phyloP scores from a whole-genome alignment of 2,888 invertebrate species.

The Cheilosia urbana region DNA sequence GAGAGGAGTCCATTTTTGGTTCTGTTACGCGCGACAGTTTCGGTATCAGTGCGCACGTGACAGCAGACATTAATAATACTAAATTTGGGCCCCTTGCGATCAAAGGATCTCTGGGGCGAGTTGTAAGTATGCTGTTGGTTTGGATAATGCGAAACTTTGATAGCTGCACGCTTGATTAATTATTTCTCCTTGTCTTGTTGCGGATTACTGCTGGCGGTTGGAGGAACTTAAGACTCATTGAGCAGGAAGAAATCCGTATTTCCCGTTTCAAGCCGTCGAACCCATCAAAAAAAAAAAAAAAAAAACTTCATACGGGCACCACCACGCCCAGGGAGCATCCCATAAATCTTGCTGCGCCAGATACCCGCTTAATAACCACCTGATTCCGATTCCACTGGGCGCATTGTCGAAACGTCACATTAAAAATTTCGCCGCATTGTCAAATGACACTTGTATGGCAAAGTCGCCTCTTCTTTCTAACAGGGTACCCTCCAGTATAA shows the following conservation, averaged over 20 bases:
- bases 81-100: constrained; percentile 2
- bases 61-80: constrained; percentile 51
- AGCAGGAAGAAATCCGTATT: neutral
- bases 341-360: constrained; percentile 32
- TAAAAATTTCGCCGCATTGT: constrained; percentile 39
- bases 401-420: constrained; percentile 55
- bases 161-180: constrained; percentile 17
- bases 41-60: constrained; percentile 21
- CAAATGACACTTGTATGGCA: constrained; percentile 51
- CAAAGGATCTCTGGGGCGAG: constrained; percentile 3
- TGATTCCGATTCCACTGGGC: neutral
- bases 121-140: constrained; percentile 8
- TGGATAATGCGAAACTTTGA: neutral
- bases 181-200: neutral
- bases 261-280: too few relatives aligned
- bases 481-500: neutral
- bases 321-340: constrained; percentile 5
- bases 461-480: constrained; percentile 30
- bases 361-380: constrained; percentile 38
- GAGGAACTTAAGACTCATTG: neutral
- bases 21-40: constrained; percentile 6
- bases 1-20: constrained; percentile 13
- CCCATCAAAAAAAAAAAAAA: too few relatives aligned
- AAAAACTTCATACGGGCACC: neutral
- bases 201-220: neutral